Evolutionary conservation across 2,113 vertebrate species (phyloP), one percentile per base, ranked within the genome.

Genomic region (Cyphomyrus discorhynchus): DNA sequence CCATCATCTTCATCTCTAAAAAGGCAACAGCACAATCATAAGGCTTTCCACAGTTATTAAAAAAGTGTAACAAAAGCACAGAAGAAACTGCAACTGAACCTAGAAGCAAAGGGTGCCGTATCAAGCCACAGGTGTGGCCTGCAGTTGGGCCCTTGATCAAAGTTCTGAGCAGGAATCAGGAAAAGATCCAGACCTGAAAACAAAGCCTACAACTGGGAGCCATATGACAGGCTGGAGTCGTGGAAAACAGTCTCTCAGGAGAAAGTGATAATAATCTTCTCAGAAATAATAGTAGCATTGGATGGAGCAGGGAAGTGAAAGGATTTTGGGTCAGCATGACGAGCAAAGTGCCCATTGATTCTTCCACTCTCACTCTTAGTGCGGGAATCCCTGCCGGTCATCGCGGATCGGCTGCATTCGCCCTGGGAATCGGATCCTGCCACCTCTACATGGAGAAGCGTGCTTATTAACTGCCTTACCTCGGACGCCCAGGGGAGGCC

Each of bases 301-400:
- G 35, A 46, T 27, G 46, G 45, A 74, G 47, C 58, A 74, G 45
- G 39, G 19, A 83, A 10, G 21, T 84, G 82, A 47, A 66, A 19
- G 89, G 93, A 88, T 93, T 90, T 88, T 88, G 92, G 92, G 93
- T 94, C 93, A 93, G 89, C 35, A 90, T 92, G 93, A 47, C 46
- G 19, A 47, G 24, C 45, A 47, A 84, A 46, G 42, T 47, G 82
- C 39, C 39, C 42, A 47, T 84, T 8, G 82, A 84, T 84, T 84
- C 82, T 19, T 84, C 82, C 45, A 3, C 42, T 24, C 21, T 47
- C 82, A 5, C 21, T n/a, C 8, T 84, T 24, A 46, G 19, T 84
- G 82, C 82, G 9, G 39, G 82, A 84, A 47, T 84, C 45, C 45
- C 45, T 3, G 35, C n/a, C 35, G 15, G 31, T 42, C 74, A 80